Evolutionary conservation across 1,140 invertebrate genomes (phyloP), one percentile per base, ranked within the genome.

Genomic region (Mactra quadrangularis): DNA sequence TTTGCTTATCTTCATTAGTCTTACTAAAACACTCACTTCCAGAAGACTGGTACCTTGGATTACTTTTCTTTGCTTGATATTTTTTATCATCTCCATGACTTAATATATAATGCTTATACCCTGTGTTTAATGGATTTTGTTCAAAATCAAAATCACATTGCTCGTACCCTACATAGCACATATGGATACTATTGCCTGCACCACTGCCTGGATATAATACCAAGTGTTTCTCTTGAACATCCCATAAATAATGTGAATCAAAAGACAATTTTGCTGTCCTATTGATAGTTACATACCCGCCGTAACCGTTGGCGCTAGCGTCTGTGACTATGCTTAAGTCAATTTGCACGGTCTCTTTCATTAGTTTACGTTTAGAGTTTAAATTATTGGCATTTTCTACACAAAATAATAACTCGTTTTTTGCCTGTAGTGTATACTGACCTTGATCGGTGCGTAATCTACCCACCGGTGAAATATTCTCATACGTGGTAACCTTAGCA

Each of bases 291-390:
- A n/a, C n/a, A n/a, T n/a, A n/a, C n/a, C n/a, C n/a, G n/a, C n/a
- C n/a, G n/a, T n/a, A n/a, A n/a, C 82, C 66, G 22, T 11, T 22
- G 15, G 41, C 71, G 29, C 68, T 79, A 6, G 83, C 83, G 38
- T 84, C 83, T 25, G 25, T 41, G 31, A 72, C 79, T 7, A 81
- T 60, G 19, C 31, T 7, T 22, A 33, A 9, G 15, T 66, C 52
- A 13, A 17, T 25, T 9, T 3, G 13, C 13, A 6, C 47, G 7
- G 6, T 47, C 45, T 50, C 35, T 31, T 22, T 17, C 19, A 84
- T 41, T 13, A 6, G 0, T 25, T 38, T 60, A 41, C 82, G 72
- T 1, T 60, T 59, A n/a, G n/a, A 27, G 31, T 83, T 83, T 31
- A 83, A 45, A 1, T 15, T n/a, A 27, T 50, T 47, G 13, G 59